These are phyloP conservation scores for Aphaenogaster ashmeadi DNA, from an alignment of 1,140 invertebrate genomes.

Conservation along the genomic window DNA sequence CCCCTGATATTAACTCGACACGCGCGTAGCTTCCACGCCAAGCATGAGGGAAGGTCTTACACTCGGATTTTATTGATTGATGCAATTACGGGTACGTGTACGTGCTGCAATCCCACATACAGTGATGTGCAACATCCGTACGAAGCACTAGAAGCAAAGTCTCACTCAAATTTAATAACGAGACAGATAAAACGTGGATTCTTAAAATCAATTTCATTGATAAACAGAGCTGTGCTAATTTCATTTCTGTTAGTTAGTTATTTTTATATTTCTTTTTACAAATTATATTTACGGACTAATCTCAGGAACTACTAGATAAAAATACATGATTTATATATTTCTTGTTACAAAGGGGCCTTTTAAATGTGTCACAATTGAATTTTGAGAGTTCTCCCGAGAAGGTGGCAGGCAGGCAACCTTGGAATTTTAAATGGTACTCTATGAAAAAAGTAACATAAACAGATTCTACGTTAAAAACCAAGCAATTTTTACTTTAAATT, in stretches of 20 bases:
- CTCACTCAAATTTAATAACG: background rate
- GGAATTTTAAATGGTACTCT: too few relatives aligned
- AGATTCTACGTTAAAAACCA: too few relatives aligned
- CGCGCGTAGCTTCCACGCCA: background rate
- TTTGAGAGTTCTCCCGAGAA: too few relatives aligned
- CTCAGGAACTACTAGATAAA: too few relatives aligned
- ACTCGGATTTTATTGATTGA: conserved; percentile 41
- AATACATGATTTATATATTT: too few relatives aligned
- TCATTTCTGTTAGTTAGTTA: background rate
- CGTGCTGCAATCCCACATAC: background rate
- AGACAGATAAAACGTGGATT: background rate
- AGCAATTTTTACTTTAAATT: too few relatives aligned
- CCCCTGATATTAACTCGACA: conserved; percentile 47
- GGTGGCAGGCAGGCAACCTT: too few relatives aligned
- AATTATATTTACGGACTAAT: background rate
- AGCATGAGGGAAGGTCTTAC: background rate
- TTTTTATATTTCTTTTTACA: background rate
- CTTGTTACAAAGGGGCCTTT: too few relatives aligned
- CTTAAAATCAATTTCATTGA: background rate
- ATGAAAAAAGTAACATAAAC: too few relatives aligned
- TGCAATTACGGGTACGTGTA: conserved; percentile 5
- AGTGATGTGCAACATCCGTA: background rate
- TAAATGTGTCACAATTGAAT: too few relatives aligned
- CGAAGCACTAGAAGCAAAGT: background rate
- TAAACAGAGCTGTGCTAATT: background rate